Percentiles rank a stretch among this genome's conserved stretches.
These are phyloP conservation scores for Coremacera marginata DNA, from an alignment of 2,888 invertebrate species.

Conservation along the genomic window DNA sequence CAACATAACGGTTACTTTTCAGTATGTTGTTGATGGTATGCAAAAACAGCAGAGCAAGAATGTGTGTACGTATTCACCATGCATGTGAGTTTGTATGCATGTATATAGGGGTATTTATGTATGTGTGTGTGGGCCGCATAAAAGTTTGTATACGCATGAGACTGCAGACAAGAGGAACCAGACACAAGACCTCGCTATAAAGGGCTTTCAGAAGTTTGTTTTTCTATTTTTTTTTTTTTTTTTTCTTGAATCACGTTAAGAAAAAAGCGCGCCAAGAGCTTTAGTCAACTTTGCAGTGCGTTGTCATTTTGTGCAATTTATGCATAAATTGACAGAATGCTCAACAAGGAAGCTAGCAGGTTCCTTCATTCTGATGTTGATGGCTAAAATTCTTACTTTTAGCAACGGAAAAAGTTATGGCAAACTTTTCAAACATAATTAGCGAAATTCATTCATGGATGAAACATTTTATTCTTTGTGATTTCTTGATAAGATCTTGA, in stretches of 20 bases:
- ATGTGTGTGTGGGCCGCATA: neutral
- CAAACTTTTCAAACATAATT: slow-evolving; percentile 12
- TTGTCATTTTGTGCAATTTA: slow-evolving; percentile 10
- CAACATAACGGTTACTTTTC: neutral
- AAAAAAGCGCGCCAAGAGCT: slow-evolving; percentile 4
- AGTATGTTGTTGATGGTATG: slow-evolving; percentile 1
- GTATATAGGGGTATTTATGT: neutral
- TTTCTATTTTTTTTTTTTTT: too few species aligned
- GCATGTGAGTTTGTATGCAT: neutral
- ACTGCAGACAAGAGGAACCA: slow-evolving; percentile 5
- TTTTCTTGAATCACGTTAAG: neutral
- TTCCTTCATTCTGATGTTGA: neutral
- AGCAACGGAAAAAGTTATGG: neutral
- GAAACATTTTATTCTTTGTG: neutral
- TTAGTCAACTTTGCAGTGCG: neutral
- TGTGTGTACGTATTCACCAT: too few species aligned
- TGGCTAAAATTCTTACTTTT: neutral
- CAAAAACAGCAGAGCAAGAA: neutral
- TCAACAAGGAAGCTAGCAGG: neutral
- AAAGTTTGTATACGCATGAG: slow-evolving; percentile 5
- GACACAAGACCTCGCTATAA: slow-evolving; percentile 2
- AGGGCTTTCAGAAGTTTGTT: neutral
- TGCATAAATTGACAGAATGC: neutral
- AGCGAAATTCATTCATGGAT: neutral
- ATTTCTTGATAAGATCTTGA: too few species aligned